These are phyloP conservation scores for Molanna angustata DNA, from an alignment of 2,888 invertebrate species.

Conservation along the genomic window DNA sequence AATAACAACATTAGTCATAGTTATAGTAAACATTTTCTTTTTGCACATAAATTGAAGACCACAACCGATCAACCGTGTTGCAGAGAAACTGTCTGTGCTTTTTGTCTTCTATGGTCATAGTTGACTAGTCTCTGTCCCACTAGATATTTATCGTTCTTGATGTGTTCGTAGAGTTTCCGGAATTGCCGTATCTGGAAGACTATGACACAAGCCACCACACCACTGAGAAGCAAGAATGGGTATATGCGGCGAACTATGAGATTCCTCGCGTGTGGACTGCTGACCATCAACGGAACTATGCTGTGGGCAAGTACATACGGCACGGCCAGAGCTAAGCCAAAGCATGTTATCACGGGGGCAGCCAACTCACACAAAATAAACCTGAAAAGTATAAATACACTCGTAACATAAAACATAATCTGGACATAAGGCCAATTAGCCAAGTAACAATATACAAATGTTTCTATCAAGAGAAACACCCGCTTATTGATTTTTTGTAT, in stretches of 20 bases:
- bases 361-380: slow-evolving; percentile 85
- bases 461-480: no score
- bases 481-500: no score
- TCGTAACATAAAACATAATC: no score
- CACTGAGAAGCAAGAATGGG: slow-evolving; percentile 78
- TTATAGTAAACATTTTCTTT: no score
- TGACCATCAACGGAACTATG: slow-evolving; percentile 65
- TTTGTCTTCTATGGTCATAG: slow-evolving; percentile 82
- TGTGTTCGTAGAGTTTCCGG: slow-evolving; percentile 92
- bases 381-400: no score
- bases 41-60: no score
- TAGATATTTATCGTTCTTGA: slow-evolving; percentile 98
- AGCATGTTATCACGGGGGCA: slow-evolving; percentile 82
- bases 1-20: no score
- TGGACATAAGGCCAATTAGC: no score
- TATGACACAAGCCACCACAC: slow-evolving; percentile 65
- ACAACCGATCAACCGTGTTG: slow-evolving; percentile 19
- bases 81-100: slow-evolving; percentile 40
- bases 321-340: slow-evolving; percentile 85
- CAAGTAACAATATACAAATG: no score
- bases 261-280: slow-evolving; percentile 65
- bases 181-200: slow-evolving; percentile 91
- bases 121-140: slow-evolving; percentile 96
- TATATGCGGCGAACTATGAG: slow-evolving; percentile 83
- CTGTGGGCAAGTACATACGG: slow-evolving; percentile 91